phyloP scores from a whole-genome alignment of 2,113 vertebrate genomes.

The Dasypus novemcinctus region DNA sequence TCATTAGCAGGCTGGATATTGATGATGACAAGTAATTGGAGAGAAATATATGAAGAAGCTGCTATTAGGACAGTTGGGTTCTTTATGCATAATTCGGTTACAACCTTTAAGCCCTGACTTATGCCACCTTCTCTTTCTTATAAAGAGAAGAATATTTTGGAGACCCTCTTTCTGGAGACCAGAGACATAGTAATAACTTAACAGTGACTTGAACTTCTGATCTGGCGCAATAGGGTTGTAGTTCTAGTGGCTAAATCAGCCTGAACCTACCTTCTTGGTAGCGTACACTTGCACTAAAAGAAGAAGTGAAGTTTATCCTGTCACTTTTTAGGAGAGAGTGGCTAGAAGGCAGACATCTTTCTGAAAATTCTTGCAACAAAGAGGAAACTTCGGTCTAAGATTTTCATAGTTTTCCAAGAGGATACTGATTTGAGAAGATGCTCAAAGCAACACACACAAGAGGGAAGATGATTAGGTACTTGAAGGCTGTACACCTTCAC shows the following conservation, averaged over 20 bases:
- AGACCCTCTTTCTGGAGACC: not conserved
- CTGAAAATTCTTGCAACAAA: not conserved
- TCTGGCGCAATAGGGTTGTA: not conserved
- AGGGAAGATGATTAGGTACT: not conserved
- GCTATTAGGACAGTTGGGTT: not conserved
- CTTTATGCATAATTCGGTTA: not conserved
- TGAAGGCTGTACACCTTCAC: not conserved
- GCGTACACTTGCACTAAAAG: not conserved
- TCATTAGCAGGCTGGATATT: slow-evolving; percentile 13
- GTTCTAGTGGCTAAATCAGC: not conserved
- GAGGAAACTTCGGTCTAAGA: not conserved
- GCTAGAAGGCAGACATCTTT: not conserved
- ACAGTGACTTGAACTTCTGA: not conserved
- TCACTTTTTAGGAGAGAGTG: not conserved
- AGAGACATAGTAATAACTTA: not conserved
- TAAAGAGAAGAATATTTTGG: not conserved
- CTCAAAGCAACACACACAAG: slow-evolving; percentile 20
- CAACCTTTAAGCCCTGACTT: not conserved
- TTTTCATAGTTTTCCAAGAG: not conserved
- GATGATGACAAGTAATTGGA: not conserved
- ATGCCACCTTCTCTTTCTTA: slow-evolving; percentile 2
- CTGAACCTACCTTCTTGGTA: slow-evolving; percentile 8
- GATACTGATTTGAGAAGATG: not conserved
- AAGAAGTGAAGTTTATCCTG: not conserved
- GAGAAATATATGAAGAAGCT: slow-evolving; percentile 40